Base-by-base conservation (phyloP, 2,888 invertebrate species). In the Hyposoter dolosus region DNA sequence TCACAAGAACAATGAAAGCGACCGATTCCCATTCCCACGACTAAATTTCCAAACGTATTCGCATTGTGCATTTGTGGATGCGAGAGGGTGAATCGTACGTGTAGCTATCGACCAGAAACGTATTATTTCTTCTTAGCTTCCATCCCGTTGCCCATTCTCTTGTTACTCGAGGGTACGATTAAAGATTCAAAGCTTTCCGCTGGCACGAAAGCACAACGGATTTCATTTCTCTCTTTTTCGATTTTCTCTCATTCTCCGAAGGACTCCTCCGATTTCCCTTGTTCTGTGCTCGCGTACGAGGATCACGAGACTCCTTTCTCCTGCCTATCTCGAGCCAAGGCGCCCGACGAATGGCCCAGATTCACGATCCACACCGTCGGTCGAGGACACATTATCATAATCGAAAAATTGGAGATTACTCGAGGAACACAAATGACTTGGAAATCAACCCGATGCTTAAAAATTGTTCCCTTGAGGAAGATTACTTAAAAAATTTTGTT, bases 181-280 rank as follows among this genome's bases (percentile, higher is more conserved):
- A 79, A 85, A 85, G 82, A 85, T 85, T 85, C 82, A 85, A 75
- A 71, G 82, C 71, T 79, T 66, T 82, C 75, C 19, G 66, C 65
- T 60, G 23, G 47, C 85, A 50, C 45, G 50, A 75, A 40, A 82
- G 74, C 66, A 85, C 71, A 28, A 66, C 47, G 68, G 53, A n/a
- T n/a, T 69, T 28, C 15, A 28, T 56, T 15, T 50, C 32, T 75
- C 45, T 45, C 76, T 17, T 47, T 45, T 17, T 28, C 28, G n/a
- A 28, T 40, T 63, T n/a, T 28, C 76, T 76, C 45, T 23, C 75
- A 65, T n/a, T 66, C 65, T 50, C 50, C 71, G 19, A 35, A 32
- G 45, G n/a, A 32, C 45, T 43, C 23, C 17, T 43, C 15, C 43
- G 28, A 28, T 3, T 69, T 50, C 17, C 35, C 79, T 79, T 50